A percentile compares a stretch with the other conserved stretches of the same genome.
These are phyloP conservation scores for Acheta domesticus DNA, from an alignment of 2,888 invertebrate genomes.

Conservation along the genomic window DNA sequence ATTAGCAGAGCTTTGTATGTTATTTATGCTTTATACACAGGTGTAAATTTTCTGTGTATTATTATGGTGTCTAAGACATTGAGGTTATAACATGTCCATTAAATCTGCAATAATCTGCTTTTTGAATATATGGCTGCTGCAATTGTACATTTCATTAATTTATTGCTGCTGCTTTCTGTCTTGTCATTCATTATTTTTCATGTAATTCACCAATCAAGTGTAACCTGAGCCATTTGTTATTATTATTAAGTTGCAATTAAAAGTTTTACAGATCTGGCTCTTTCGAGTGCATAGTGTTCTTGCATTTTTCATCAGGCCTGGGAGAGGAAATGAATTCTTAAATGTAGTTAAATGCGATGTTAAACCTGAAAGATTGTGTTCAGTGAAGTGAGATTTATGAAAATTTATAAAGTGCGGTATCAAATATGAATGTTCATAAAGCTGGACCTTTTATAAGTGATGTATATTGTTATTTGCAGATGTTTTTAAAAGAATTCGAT, in stretches of 20 bases:
- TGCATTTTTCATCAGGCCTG: conserved; percentile 19
- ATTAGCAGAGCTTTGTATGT: too few relatives aligned
- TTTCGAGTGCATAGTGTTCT: not conserved
- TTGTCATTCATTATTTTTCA: too few relatives aligned
- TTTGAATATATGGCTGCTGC: too few relatives aligned
- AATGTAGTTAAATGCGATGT: conserved; percentile 18
- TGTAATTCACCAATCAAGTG: not conserved
- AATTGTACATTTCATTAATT: too few relatives aligned
- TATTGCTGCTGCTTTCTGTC: too few relatives aligned
- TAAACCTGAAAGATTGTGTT: not conserved
- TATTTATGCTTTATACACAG: too few relatives aligned
- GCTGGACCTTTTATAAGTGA: not conserved
- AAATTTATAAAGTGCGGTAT: not conserved
- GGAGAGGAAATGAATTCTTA: conserved; percentile 25
- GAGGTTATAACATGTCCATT: too few relatives aligned
- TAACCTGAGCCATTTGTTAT: not conserved
- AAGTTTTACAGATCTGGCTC: not conserved
- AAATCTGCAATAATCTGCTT: too few relatives aligned
- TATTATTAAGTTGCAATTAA: not conserved
- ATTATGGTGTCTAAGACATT: too few relatives aligned
- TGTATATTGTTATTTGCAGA: conserved; percentile 18
- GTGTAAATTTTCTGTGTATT: too few relatives aligned
- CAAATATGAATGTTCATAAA: not conserved
- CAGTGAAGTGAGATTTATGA: conserved; percentile 18
- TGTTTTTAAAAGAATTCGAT: not conserved